phyloP scores from a whole-genome alignment of 2,797 vertebrate species.

The Parauchenoglanis punctatus region DNA sequence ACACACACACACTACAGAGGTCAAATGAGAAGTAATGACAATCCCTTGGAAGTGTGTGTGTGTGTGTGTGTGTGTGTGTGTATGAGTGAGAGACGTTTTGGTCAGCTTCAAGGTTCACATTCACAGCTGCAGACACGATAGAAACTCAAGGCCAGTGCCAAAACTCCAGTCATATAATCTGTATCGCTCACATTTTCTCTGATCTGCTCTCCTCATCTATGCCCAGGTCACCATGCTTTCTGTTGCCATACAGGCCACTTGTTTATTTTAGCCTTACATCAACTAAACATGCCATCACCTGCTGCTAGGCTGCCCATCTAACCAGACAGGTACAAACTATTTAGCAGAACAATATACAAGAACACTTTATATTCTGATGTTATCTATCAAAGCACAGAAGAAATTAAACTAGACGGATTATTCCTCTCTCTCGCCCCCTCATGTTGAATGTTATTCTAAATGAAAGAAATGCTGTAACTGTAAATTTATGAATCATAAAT shows the following conservation, averaged over 20 bases:
- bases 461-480: neutral
- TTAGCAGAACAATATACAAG: neutral
- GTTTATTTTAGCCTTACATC: constrained; percentile 9
- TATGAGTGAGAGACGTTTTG: constrained; percentile 30
- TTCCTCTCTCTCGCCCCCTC: neutral
- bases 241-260: constrained; percentile 11
- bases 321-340: neutral
- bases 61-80: constrained; percentile 25
- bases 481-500: neutral
- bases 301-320: neutral
- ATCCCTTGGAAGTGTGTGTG: constrained; percentile 27
- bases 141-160: constrained; percentile 50
- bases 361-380: neutral
- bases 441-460: neutral
- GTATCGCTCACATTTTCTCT: constrained; percentile 20
- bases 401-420: neutral
- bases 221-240: neutral
- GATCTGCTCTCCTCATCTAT: constrained; percentile 42
- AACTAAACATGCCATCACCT: neutral
- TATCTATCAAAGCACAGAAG: neutral
- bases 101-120: constrained; percentile 45
- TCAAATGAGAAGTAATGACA: constrained; percentile 37
- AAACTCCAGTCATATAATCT: constrained; percentile 47
- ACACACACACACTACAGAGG: constrained; percentile 10
- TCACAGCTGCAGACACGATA: constrained; percentile 47